A percentile compares a stretch with the other conserved stretches of the same genome.
phyloP scores from a whole-genome alignment of 2,888 invertebrate genomes.

The Tridacna gigas region DNA sequence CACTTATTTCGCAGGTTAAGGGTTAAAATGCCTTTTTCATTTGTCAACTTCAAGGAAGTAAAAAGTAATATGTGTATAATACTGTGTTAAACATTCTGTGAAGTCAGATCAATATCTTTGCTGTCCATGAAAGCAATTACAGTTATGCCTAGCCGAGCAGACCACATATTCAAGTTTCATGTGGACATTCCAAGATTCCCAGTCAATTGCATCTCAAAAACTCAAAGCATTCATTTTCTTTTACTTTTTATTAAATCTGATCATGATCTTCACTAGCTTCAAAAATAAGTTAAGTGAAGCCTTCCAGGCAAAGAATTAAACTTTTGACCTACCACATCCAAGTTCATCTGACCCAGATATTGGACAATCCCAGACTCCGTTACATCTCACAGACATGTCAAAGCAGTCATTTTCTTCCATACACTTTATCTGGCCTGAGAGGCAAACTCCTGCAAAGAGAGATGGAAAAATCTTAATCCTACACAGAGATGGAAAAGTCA shows the following conservation, averaged over 20 bases:
- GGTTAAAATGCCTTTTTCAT: too few species aligned
- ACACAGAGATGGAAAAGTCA: neutral
- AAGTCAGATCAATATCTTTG: too few species aligned
- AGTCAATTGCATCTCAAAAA: neutral
- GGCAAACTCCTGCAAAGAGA: conserved; percentile 66
- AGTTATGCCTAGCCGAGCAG: too few species aligned
- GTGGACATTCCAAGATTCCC: too few species aligned
- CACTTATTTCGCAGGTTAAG: too few species aligned
- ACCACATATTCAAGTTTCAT: too few species aligned
- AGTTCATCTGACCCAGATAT: conserved; percentile 78
- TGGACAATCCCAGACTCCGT: conserved; percentile 81
- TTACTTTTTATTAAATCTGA: too few species aligned
- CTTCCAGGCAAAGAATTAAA: neutral
- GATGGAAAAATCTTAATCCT: neutral
- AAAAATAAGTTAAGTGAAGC: neutral
- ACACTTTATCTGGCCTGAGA: conserved; percentile 66
- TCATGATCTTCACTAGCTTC: neutral
- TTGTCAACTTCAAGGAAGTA: too few species aligned
- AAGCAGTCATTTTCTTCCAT: conserved; percentile 71
- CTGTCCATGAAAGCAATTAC: too few species aligned
- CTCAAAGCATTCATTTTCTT: neutral
- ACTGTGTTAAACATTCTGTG: too few species aligned
- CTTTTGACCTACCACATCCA: conserved; percentile 76
- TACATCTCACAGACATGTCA: conserved; percentile 68
- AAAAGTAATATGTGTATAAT: too few species aligned